phyloP scores from a whole-genome alignment of 2,888 invertebrate genomes.

The Rambutsinella grinnellia region DNA sequence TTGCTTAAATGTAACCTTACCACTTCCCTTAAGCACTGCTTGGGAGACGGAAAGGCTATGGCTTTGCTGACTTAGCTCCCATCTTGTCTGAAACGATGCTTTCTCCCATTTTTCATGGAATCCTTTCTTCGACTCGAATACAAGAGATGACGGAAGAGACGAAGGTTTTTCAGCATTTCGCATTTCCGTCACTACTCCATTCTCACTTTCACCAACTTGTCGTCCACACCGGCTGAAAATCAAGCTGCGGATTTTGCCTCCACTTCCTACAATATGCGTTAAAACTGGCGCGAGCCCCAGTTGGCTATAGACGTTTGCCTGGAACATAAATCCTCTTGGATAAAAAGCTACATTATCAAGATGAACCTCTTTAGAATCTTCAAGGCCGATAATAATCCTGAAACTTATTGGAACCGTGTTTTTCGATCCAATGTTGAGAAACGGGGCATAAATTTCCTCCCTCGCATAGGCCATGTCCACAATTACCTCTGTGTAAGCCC shows the following conservation, averaged over 20 bases:
- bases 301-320: neutral
- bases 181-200: neutral
- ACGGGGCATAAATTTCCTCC: neutral
- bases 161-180: neutral
- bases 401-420: neutral
- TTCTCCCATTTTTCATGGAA: neutral
- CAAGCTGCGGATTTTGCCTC: neutral
- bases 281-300: neutral
- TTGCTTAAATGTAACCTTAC: neutral
- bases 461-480: neutral
- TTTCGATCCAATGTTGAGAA: neutral
- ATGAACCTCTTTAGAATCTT: neutral
- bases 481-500: neutral
- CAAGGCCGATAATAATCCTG: neutral
- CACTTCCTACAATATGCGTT: neutral
- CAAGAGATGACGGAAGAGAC: neutral
- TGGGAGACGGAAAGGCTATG: too few species aligned
- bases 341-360: neutral
- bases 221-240: neutral
- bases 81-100: neutral
- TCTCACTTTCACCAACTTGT: neutral
- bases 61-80: too few species aligned
- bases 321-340: neutral
- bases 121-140: neutral
- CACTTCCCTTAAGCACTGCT: too few species aligned